Conservation (phyloP, 1,140 invertebrate species). For the Drosophila willistoni region DNA sequence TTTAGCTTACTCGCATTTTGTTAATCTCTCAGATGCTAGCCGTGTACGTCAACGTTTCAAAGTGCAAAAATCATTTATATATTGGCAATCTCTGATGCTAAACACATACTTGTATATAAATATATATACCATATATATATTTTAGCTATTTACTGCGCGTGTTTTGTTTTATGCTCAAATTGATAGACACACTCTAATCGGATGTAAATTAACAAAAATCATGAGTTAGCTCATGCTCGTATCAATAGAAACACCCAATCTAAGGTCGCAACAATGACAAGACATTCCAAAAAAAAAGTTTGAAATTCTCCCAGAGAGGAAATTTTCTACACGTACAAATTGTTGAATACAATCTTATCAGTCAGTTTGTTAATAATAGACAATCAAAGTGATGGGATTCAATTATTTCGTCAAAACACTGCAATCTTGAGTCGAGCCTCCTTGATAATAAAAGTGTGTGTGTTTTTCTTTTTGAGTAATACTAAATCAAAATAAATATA, state of each 20-base stretch:
- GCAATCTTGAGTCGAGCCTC: slow-evolving; percentile 6
- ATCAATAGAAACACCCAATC: slow-evolving; percentile 24
- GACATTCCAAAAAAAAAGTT: background rate
- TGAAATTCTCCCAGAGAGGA: slow-evolving; percentile 1
- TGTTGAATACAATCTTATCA: background rate
- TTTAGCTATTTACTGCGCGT: slow-evolving; percentile 5
- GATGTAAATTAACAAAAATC: slow-evolving; percentile 25
- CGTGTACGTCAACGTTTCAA: slow-evolving; percentile 15
- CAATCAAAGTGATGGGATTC: background rate
- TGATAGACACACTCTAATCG: slow-evolving; percentile 35
- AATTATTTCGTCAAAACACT: slow-evolving; percentile 5
- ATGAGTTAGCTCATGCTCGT: slow-evolving; percentile 10
- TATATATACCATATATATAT: background rate
- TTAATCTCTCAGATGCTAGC: background rate
- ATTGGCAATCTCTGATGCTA: slow-evolving; percentile 11
- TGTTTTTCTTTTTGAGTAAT: too few relatives aligned
- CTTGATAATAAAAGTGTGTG: background rate
- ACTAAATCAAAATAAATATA: background rate
- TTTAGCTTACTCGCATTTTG: background rate
- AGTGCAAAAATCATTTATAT: slow-evolving; percentile 7
- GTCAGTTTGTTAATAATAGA: background rate
- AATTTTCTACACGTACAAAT: background rate
- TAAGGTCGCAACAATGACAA: slow-evolving; percentile 53
- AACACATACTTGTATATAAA: background rate
- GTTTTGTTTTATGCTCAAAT: slow-evolving; percentile 23